Conservation (phyloP, 2,113 vertebrate species). For the Etheostoma spectabile region DNA sequence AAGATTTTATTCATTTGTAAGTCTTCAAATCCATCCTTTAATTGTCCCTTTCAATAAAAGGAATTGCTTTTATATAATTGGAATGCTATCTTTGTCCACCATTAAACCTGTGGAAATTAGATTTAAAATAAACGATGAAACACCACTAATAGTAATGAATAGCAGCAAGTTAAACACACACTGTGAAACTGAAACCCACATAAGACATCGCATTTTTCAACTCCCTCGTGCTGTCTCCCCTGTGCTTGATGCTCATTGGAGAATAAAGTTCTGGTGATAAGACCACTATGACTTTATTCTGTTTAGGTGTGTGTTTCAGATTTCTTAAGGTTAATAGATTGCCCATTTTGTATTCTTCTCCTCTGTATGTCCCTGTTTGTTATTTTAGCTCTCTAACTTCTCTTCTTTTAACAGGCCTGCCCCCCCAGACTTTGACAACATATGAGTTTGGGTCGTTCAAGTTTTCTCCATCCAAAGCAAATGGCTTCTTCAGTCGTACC, state of each 20-base stretch:
- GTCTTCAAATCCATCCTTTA: background rate
- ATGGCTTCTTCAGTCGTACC: conserved; percentile 38
- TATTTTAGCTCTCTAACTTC: background rate
- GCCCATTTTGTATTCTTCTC: background rate
- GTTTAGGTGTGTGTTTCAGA: background rate
- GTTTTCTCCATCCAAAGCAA: conserved; percentile 69
- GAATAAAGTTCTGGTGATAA: too few relatives aligned
- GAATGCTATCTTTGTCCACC: background rate
- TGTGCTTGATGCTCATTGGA: background rate
- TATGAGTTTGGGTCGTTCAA: conserved; percentile 71
- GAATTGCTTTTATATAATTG: background rate
- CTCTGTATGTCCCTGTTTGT: background rate
- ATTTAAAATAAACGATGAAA: background rate
- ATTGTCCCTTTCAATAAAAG: background rate
- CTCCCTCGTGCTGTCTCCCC: background rate
- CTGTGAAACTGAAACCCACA: background rate
- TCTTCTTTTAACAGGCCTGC: conserved; percentile 47
- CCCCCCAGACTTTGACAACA: background rate
- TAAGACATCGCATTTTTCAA: background rate
- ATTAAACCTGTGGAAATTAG: background rate
- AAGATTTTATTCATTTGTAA: background rate
- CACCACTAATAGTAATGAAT: background rate
- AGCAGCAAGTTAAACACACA: background rate
- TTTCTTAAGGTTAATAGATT: background rate
- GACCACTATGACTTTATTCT: background rate